Conservation (phyloP, 2,113 vertebrate genomes). For the Psephotus haematonotus region DNA sequence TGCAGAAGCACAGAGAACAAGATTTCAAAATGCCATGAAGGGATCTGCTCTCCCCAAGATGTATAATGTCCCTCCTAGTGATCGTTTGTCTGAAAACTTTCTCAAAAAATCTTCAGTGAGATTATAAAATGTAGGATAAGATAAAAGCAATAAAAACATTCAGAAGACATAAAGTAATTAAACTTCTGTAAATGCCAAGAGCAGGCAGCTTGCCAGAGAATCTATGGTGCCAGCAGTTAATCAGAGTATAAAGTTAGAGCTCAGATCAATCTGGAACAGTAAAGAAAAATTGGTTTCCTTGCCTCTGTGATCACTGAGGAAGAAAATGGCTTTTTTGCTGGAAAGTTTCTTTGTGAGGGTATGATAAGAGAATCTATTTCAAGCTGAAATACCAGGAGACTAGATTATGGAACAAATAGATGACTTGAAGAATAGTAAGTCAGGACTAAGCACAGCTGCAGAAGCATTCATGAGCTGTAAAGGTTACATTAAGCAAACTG, state of each 20-base stretch:
- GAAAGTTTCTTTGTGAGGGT: not conserved
- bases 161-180: not conserved
- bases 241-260: not conserved
- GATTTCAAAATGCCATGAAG: not conserved
- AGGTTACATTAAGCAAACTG: not conserved
- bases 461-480: not conserved
- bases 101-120: not conserved
- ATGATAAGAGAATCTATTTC: not conserved
- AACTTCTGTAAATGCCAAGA: not conserved
- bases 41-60: not conserved
- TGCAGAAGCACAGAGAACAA: not conserved
- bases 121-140: not conserved
- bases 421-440: not conserved
- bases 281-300: not conserved
- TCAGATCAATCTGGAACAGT: fast-evolving
- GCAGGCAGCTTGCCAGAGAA: not conserved
- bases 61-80: not conserved
- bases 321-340: not conserved
- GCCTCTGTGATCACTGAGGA: not conserved
- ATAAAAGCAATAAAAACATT: not conserved
- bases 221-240: not conserved
- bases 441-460: not conserved
- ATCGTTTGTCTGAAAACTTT: not conserved
- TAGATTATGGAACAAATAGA: not conserved
- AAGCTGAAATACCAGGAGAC: not conserved